phyloP scores from a whole-genome alignment of 2,797 vertebrate genomes.

The Dermochelys coriacea region DNA sequence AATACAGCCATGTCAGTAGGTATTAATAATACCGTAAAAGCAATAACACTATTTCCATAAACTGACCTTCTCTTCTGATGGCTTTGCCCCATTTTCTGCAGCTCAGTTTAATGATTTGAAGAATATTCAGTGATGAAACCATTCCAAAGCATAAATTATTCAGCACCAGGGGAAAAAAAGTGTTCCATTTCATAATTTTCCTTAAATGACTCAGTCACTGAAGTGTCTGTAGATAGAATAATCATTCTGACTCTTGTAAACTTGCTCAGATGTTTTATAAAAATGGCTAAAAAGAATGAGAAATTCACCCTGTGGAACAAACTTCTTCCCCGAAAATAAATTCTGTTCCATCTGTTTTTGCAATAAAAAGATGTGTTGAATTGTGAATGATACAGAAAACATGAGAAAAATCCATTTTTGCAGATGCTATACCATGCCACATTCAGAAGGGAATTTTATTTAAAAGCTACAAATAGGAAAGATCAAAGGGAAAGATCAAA shows the following conservation, averaged over 20 bases:
- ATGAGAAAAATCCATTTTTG: not conserved
- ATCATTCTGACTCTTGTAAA: not conserved
- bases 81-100: conserved; percentile 78
- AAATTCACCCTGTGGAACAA: not conserved
- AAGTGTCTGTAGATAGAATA: conserved; percentile 45
- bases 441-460: conserved; percentile 32
- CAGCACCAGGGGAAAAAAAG: conserved; percentile 50
- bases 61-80: conserved; percentile 78
- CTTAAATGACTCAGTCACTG: conserved; percentile 50
- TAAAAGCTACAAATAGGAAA: conserved; percentile 13
- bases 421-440: not conserved
- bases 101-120: conserved; percentile 77
- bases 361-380: not conserved
- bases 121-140: conserved; percentile 65
- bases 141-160: conserved; percentile 79
- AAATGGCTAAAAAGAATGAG: not conserved
- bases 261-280: not conserved
- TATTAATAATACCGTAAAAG: conserved; percentile 77
- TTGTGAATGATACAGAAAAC: not conserved
- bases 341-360: not conserved
- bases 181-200: conserved; percentile 67
- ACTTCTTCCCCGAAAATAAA: not conserved
- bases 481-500: conserved; percentile 41
- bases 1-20: conserved; percentile 65
- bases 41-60: conserved; percentile 79